Conservation (phyloP, 2,888 invertebrate species). For the Clivina fossor region DNA sequence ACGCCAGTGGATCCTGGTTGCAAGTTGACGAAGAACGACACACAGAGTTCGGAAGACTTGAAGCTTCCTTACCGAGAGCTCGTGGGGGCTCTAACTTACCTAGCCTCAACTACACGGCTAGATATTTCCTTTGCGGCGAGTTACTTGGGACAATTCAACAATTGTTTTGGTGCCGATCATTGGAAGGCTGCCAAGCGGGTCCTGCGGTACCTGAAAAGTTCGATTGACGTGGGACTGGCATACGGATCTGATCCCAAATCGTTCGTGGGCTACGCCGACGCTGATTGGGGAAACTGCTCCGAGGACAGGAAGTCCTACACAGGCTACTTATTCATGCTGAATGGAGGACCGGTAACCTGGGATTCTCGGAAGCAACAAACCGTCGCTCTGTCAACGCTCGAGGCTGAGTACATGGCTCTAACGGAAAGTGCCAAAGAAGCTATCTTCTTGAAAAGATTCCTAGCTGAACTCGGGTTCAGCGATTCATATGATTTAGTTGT, state of each 20-base stretch:
- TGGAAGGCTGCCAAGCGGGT: slow-evolving; percentile 27
- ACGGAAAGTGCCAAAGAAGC: slow-evolving; percentile 8
- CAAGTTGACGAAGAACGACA: slow-evolving; percentile 5
- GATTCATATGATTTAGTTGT: background rate
- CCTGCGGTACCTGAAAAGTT: slow-evolving; percentile 26
- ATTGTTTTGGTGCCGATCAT: slow-evolving; percentile 13
- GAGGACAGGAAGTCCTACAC: slow-evolving; percentile 38
- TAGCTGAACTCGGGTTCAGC: slow-evolving; percentile 3
- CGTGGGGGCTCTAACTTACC: slow-evolving; percentile 9
- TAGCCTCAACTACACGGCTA: slow-evolving; percentile 11
- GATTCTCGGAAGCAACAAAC: slow-evolving; percentile 5
- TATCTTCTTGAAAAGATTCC: slow-evolving; percentile 1
- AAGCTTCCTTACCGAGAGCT: slow-evolving; percentile 7
- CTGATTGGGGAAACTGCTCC: slow-evolving; percentile 39
- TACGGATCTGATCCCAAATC: slow-evolving; percentile 31
- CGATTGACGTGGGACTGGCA: slow-evolving; percentile 37
- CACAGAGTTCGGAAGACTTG: background rate
- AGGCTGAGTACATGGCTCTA: slow-evolving; percentile 17
- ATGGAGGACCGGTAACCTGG: slow-evolving; percentile 13
- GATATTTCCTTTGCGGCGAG: slow-evolving; percentile 18
- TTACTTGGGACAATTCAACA: slow-evolving; percentile 14
- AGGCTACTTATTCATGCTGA: slow-evolving; percentile 33
- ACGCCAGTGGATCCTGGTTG: slow-evolving; percentile 33
- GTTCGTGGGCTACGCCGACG: slow-evolving; percentile 43
- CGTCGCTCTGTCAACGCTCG: slow-evolving; percentile 4